phyloP scores from a whole-genome alignment of 1,140 invertebrate genomes.

The Araneus ventricosus region DNA sequence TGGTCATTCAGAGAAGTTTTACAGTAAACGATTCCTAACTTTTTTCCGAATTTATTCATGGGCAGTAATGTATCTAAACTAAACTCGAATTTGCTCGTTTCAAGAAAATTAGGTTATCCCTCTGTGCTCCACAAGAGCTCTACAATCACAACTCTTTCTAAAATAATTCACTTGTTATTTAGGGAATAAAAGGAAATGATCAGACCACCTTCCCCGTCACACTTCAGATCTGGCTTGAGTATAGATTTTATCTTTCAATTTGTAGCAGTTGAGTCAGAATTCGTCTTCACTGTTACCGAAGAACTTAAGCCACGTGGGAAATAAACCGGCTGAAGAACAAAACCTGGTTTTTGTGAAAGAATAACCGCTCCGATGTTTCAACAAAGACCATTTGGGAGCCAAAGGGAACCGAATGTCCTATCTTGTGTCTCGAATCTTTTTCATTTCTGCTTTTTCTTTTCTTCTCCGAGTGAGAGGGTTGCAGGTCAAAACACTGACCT shows the following conservation, averaged over 20 bases:
- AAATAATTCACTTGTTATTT: too few relatives aligned
- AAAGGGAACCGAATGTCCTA: constrained; percentile 10
- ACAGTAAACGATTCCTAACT: too few relatives aligned
- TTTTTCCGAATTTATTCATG: too few relatives aligned
- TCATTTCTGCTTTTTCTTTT: constrained; percentile 28
- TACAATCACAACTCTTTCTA: too few relatives aligned
- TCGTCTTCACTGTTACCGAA: background rate
- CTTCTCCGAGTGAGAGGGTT: background rate
- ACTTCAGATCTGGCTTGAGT: background rate
- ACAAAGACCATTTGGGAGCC: background rate
- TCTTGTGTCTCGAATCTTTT: constrained; percentile 44
- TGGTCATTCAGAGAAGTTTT: too few relatives aligned
- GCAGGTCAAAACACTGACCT: constrained; percentile 59
- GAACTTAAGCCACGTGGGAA: background rate
- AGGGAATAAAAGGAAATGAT: background rate
- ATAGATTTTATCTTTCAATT: background rate
- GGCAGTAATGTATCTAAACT: too few relatives aligned
- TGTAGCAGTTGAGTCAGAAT: background rate
- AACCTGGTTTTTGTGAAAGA: background rate
- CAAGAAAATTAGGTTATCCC: too few relatives aligned
- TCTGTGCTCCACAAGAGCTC: too few relatives aligned
- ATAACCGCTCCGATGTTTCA: background rate
- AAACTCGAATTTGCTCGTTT: too few relatives aligned
- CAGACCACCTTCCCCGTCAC: background rate
- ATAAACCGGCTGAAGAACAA: constrained; percentile 1